These are phyloP conservation scores for Clupea harengus DNA, from an alignment of 2,113 vertebrate species.

Conservation along the genomic window DNA sequence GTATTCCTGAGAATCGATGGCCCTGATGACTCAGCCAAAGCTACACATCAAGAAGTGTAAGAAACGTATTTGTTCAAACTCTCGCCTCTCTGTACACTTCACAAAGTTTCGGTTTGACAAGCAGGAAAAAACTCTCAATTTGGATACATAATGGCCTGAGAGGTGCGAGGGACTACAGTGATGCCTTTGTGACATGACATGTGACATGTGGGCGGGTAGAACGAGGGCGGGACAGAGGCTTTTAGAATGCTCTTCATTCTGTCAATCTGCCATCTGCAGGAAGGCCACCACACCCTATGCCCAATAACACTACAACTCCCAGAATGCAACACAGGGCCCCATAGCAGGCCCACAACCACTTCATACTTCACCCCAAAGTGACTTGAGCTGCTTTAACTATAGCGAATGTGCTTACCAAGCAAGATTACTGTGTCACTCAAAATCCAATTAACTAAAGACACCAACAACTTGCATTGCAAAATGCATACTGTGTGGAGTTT, in stretches of 20 bases:
- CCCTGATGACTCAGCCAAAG: background rate
- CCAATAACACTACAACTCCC: background rate
- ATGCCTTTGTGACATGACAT: background rate
- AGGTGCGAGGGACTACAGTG: background rate
- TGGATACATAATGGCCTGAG: background rate
- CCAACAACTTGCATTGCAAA: no score
- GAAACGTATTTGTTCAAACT: background rate
- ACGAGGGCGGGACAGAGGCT: background rate
- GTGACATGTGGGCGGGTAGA: background rate
- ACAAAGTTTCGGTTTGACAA: background rate
- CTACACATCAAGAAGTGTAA: background rate
- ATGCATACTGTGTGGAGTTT: no score
- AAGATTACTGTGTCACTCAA: no score
- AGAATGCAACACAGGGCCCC: background rate
- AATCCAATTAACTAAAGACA: no score
- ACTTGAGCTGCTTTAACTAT: no score
- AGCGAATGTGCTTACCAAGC: no score
- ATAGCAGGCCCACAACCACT: background rate
- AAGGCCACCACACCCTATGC: background rate
- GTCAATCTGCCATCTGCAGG: background rate
- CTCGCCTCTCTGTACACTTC: background rate
- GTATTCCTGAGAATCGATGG: background rate
- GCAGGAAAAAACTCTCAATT: background rate
- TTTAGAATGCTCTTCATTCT: conserved; percentile 1
- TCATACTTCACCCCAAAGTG: no score